These are phyloP conservation scores for Tribolium freemani DNA, from an alignment of 2,888 invertebrate genomes.

Conservation along the genomic window DNA sequence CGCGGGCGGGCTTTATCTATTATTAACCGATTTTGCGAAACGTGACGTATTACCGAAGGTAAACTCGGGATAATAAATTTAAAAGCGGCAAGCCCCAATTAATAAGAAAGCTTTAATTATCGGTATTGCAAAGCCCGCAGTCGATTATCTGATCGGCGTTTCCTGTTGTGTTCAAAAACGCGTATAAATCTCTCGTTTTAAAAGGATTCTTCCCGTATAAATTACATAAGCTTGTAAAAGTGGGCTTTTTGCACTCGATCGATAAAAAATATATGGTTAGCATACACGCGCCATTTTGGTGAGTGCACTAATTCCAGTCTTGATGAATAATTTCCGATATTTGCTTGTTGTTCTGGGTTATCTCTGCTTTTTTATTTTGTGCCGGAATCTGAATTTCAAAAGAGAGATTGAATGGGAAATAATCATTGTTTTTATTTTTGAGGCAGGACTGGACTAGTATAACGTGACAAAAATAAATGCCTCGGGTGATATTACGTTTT, in stretches of 20 bases:
- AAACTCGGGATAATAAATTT: neutral
- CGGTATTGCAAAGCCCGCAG: too few species aligned
- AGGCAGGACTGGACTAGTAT: neutral
- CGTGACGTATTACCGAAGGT: slow-evolving; percentile 3
- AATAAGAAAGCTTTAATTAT: too few species aligned
- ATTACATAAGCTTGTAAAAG: neutral
- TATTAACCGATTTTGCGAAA: slow-evolving; percentile 1
- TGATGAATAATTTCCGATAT: neutral
- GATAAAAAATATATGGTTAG: neutral
- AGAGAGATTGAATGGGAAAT: neutral
- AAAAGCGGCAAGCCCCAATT: too few species aligned
- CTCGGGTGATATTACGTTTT: neutral
- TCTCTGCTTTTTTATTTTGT: neutral
- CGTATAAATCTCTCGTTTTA: neutral
- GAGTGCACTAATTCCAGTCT: neutral
- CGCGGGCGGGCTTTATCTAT: neutral
- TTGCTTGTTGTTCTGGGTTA: neutral
- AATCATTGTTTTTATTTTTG: neutral
- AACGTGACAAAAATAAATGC: neutral
- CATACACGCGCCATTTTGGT: neutral
- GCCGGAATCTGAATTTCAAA: neutral
- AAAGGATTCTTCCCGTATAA: neutral
- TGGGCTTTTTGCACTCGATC: neutral
- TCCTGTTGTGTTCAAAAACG: neutral
- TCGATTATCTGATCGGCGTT: neutral